phyloP scores from a whole-genome alignment of 2,113 vertebrate species.

The Equus quagga region DNA sequence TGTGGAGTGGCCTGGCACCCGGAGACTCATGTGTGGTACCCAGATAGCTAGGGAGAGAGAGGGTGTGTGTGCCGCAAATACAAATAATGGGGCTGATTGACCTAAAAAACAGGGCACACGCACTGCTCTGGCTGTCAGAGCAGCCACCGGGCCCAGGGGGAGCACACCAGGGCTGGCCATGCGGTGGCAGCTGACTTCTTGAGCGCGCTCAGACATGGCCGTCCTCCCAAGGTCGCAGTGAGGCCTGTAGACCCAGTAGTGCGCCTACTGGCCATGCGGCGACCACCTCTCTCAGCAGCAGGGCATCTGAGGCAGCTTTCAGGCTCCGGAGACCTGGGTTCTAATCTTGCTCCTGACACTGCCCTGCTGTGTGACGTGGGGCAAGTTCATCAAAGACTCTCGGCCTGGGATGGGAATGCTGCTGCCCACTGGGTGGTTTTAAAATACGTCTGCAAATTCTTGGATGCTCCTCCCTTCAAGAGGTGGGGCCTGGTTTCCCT shows the following conservation, averaged over 20 bases:
- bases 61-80: background rate
- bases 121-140: background rate
- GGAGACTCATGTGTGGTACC: accelerated
- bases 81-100: background rate
- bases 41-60: background rate
- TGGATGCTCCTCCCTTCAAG: background rate
- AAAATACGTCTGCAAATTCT: background rate
- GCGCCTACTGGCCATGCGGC: background rate
- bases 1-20: background rate
- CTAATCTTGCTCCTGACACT: background rate
- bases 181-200: background rate
- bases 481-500: background rate
- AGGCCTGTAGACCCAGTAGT: background rate
- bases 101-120: background rate
- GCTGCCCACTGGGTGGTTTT: background rate
- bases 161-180: background rate
- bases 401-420: background rate
- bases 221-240: background rate
- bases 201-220: background rate
- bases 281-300: background rate
- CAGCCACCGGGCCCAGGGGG: too few species aligned
- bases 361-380: background rate
- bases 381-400: background rate
- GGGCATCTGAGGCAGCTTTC: background rate
- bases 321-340: background rate